Conservation (phyloP, 2,113 vertebrate genomes). For the Calypte anna region DNA sequence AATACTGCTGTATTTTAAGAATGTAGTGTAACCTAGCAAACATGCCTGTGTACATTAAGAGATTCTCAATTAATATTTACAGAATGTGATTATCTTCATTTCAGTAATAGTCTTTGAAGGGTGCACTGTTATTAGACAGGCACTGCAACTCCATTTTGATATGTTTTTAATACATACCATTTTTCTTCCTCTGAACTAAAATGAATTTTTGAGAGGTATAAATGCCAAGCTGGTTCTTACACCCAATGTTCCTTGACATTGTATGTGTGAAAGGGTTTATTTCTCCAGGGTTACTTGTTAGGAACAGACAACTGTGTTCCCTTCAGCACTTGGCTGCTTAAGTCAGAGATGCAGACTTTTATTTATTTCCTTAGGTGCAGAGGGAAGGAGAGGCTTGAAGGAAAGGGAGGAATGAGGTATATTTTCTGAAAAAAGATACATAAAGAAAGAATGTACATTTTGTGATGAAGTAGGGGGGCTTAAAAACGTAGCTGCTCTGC, state of each 20-base stretch:
- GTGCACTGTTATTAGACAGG: background rate
- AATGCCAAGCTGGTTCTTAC: background rate
- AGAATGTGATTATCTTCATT: background rate
- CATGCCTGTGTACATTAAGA: background rate
- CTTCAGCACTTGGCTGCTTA: background rate
- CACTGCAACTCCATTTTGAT: background rate
- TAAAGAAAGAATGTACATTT: slow-evolving; percentile 22
- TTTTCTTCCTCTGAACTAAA: slow-evolving; percentile 16
- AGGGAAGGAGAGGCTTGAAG: background rate
- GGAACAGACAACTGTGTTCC: background rate
- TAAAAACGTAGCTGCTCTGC: slow-evolving; percentile 22
- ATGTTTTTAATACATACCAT: background rate
- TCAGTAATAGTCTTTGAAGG: background rate
- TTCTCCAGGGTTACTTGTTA: slow-evolving; percentile 15
- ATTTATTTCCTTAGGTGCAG: slow-evolving; percentile 9
- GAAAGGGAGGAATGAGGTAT: background rate
- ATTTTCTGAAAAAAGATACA: background rate
- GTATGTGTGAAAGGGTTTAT: slow-evolving; percentile 4
- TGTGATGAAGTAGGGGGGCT: background rate
- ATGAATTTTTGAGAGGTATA: background rate
- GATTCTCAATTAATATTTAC: background rate
- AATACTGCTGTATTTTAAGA: background rate
- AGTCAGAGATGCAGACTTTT: background rate
- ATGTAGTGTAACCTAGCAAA: background rate
- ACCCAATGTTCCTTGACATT: background rate